Base-by-base conservation (phyloP, 2,888 invertebrate species). In the Sphinx pinastri region DNA sequence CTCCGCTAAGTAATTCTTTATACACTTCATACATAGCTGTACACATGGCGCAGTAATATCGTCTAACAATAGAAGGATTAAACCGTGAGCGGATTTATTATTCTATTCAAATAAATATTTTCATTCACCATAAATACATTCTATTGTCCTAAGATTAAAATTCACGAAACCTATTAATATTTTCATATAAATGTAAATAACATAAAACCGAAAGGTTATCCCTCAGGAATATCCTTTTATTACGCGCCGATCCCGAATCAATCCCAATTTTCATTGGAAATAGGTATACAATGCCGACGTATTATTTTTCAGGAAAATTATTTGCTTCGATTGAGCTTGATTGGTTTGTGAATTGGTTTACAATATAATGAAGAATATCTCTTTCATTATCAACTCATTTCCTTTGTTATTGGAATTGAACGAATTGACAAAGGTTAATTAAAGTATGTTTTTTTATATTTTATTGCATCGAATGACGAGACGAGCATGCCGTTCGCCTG, bases 141-240 rank as follows among this genome's bases (percentile, higher is more conserved):
- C 73, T 73, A 75, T 79, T 80, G 75, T 79, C 68, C 69, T 73
- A 57, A 80, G 76, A 82, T 83, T 81, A 79, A 80, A 82, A 79
- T 76, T 74, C 76, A 74, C 75, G 72, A 83, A 84, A 78, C 78
- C 81, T 82, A 86, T 89, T 87, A 82, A 84, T 82, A 81, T 86
- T 87, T 79, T 84, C 80, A 88, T 89, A 87, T 85, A 86, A 85
- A 89, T 89, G 88, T 85, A 87, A 89, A 91, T 89, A 86, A 76
- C 75, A 71, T 68, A 70, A 69, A 81, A 80, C 76, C 71, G 74
- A 73, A 78, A 81, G 81, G 81, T 75, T 76, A 81, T 77, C 84
- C 83, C 71, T 73, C 74, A 83, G 86, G 86, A 84, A 82, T 82
- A 78, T 77, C 74, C 82, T 84, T 85, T 86, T 86, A 82, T 83